A percentile compares a stretch with the other conserved stretches of the same genome.
These are phyloP conservation scores for Dryoscopus gambensis DNA, from an alignment of 2,113 vertebrate genomes.

Conservation along the genomic window DNA sequence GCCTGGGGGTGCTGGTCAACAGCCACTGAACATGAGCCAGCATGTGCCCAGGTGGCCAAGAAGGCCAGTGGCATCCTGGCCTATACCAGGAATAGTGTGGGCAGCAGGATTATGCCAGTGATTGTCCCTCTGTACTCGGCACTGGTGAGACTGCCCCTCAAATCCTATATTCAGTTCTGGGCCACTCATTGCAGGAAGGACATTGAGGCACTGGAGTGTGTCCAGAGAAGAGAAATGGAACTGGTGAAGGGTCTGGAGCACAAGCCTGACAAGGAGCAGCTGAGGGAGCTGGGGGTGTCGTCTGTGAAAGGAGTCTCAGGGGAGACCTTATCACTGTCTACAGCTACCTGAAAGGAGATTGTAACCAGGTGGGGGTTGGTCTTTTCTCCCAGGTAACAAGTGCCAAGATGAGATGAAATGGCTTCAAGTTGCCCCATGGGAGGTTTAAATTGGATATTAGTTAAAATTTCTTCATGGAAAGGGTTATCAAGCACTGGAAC, in stretches of 20 bases:
- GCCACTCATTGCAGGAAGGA: neutral
- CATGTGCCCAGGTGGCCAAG: neutral
- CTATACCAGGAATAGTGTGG: neutral
- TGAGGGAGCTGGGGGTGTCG: neutral
- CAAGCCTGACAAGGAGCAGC: neutral
- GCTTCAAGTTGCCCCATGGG: neutral
- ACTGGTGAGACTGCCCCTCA: neutral
- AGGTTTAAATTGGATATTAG: neutral
- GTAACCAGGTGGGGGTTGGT: rapidly evolving
- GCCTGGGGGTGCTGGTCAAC: neutral
- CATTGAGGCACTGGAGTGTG: neutral
- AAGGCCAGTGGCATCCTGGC: neutral
- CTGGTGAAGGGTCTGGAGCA: neutral
- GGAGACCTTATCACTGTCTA: neutral
- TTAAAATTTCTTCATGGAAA: neutral
- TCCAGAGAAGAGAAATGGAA: neutral
- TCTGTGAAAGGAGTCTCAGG: neutral
- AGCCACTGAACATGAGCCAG: neutral
- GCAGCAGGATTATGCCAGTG: neutral
- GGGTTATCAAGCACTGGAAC: neutral
- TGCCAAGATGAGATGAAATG: neutral
- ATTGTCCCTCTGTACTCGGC: neutral
- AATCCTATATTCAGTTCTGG: neutral
- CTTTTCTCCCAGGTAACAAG: neutral
- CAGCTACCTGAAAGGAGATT: neutral